A percentile compares a stretch with the other conserved stretches of the same genome.
phyloP scores from a whole-genome alignment of 2,888 invertebrate species.

The Andrena camellia region DNA sequence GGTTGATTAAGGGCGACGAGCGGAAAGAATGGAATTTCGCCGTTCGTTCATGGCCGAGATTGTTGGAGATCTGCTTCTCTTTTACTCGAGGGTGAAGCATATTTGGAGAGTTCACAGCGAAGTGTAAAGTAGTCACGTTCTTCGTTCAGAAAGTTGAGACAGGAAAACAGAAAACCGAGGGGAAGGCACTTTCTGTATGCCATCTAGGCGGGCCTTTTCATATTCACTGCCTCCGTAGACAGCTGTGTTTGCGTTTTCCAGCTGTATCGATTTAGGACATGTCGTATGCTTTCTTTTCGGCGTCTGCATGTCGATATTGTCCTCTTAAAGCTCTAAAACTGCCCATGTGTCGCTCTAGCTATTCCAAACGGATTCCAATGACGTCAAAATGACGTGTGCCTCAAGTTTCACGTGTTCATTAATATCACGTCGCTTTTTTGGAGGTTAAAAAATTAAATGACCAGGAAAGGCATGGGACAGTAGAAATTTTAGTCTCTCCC shows the following conservation, averaged over 20 bases:
- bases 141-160: too few species aligned
- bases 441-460: too few species aligned
- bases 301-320: slow-evolving; percentile 8
- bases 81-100: background rate
- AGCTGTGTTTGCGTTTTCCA: slow-evolving; percentile 55
- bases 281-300: slow-evolving; percentile 68
- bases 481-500: too few species aligned
- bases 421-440: background rate
- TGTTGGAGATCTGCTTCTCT: background rate
- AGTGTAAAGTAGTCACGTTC: too few species aligned
- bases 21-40: slow-evolving; percentile 1
- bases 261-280: slow-evolving; percentile 77
- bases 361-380: background rate
- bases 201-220: background rate
- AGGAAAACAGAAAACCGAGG: background rate
- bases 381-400: background rate
- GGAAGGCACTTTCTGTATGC: background rate
- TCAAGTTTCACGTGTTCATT: background rate
- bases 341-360: background rate
- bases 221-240: slow-evolving; percentile 25
- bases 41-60: background rate
- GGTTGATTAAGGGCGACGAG: slow-evolving; percentile 1
- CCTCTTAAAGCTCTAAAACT: background rate
- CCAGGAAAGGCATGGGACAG: too few species aligned
- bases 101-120: background rate